These are phyloP conservation scores for Porites cylindrica DNA, from an alignment of 92 coral and sea anemone genomes.

Conservation along the genomic window DNA sequence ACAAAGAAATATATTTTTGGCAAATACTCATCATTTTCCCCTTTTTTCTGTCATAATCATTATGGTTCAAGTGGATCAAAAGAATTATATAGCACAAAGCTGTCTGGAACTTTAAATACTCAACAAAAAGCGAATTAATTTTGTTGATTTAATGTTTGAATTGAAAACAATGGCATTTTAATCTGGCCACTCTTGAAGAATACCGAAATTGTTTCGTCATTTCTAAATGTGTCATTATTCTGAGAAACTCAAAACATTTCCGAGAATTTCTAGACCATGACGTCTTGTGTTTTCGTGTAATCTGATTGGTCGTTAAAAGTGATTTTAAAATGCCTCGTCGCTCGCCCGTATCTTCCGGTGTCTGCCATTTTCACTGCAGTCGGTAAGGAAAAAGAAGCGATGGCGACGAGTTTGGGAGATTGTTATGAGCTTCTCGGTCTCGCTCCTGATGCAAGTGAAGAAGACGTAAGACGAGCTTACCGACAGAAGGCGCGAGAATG, in stretches of 20 bases:
- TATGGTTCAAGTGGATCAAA: too few species aligned
- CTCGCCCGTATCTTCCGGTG: not conserved
- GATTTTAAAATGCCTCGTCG: not conserved
- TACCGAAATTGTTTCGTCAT: too few species aligned
- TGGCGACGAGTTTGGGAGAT: conserved; percentile 76
- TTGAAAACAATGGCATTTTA: too few species aligned
- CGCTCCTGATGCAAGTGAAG: conserved; percentile 70
- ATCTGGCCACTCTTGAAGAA: too few species aligned
- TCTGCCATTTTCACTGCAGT: not conserved
- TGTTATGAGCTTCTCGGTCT: conserved; percentile 76
- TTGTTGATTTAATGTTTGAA: not conserved
- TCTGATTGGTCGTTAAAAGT: conserved; percentile 24
- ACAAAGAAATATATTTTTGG: too few species aligned
- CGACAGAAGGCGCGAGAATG: conserved; percentile 81
- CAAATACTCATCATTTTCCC: too few species aligned
- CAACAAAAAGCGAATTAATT: too few species aligned
- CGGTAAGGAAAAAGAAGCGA: conserved; percentile 6
- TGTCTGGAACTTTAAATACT: too few species aligned
- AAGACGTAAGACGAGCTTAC: conserved; percentile 77
- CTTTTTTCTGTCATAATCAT: too few species aligned
- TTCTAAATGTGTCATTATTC: not conserved
- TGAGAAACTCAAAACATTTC: conserved; percentile 7
- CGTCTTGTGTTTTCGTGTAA: not conserved
- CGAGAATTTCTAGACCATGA: not conserved
- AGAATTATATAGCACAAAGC: too few species aligned